These are phyloP conservation scores for Pygathrix nemaeus DNA, from an alignment of 2,113 vertebrate genomes.

Conservation along the genomic window DNA sequence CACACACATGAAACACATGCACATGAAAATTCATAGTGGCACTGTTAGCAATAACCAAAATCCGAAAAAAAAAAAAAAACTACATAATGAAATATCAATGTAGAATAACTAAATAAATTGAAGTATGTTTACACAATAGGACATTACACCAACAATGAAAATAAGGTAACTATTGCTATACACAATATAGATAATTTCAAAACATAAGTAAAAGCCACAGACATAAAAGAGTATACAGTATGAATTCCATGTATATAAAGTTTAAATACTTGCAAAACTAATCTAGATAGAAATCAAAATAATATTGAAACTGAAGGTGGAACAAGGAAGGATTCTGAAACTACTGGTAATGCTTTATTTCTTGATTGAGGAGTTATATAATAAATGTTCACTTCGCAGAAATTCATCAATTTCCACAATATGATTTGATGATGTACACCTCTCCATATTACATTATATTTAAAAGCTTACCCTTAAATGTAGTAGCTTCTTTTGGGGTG, in stretches of 20 bases:
- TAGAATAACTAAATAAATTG: background rate
- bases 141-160: background rate
- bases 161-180: background rate
- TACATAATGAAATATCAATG: background rate
- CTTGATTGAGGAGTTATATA: background rate
- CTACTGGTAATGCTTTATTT: background rate
- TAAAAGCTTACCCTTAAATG: background rate
- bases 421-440: background rate
- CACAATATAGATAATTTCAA: background rate
- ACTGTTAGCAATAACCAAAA: slow-evolving; percentile 8
- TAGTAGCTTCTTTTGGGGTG: background rate
- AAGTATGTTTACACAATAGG: background rate
- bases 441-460: background rate
- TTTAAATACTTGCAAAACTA: slow-evolving; percentile 2
- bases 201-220: background rate
- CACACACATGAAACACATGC: background rate
- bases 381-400: background rate
- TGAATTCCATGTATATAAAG: background rate
- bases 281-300: slow-evolving; percentile 33
- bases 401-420: background rate
- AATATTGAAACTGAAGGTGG: background rate
- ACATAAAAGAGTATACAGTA: background rate
- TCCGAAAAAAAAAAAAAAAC: background rate
- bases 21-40: background rate
- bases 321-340: background rate